These are phyloP conservation scores for Zelleria hepariella DNA, from an alignment of 2,888 invertebrate genomes.

Conservation along the genomic window DNA sequence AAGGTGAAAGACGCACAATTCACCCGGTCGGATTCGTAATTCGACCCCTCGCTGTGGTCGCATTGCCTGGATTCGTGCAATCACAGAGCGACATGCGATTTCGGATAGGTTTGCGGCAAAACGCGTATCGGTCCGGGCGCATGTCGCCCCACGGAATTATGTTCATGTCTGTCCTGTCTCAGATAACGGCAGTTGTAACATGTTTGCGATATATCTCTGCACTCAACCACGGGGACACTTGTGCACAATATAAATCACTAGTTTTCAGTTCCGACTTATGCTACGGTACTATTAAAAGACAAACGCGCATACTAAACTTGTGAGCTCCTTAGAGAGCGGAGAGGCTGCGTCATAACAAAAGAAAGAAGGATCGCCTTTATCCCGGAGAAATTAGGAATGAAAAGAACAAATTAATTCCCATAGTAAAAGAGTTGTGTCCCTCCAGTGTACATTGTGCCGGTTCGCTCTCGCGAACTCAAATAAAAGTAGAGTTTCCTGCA, in stretches of 20 bases:
- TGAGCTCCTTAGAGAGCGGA: neutral
- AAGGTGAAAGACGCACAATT: neutral
- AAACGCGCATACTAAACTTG: neutral
- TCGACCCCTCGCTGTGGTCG: slow-evolving; percentile 19
- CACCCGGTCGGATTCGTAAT: slow-evolving; percentile 12
- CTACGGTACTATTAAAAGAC: neutral
- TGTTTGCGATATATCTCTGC: slow-evolving; percentile 2
- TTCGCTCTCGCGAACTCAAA: neutral
- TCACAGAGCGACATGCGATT: slow-evolving; percentile 32
- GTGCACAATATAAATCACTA: neutral
- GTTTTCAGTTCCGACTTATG: neutral
- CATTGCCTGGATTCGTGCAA: slow-evolving; percentile 28
- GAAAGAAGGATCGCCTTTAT: neutral
- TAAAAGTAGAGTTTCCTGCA: neutral
- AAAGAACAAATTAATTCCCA: neutral
- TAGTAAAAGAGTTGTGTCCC: neutral
- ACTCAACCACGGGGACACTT: neutral
- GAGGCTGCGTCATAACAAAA: neutral
- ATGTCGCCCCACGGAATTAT: slow-evolving; percentile 21
- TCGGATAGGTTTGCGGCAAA: slow-evolving; percentile 31
- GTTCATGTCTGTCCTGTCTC: slow-evolving; percentile 30
- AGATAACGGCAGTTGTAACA: slow-evolving; percentile 26
- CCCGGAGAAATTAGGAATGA: neutral
- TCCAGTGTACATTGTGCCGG: neutral
- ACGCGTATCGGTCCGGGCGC: slow-evolving; percentile 25